A percentile compares a stretch with the other conserved stretches of the same genome.
phyloP scores from a whole-genome alignment of 2,797 vertebrate species.

The Enteromius radiatus region DNA sequence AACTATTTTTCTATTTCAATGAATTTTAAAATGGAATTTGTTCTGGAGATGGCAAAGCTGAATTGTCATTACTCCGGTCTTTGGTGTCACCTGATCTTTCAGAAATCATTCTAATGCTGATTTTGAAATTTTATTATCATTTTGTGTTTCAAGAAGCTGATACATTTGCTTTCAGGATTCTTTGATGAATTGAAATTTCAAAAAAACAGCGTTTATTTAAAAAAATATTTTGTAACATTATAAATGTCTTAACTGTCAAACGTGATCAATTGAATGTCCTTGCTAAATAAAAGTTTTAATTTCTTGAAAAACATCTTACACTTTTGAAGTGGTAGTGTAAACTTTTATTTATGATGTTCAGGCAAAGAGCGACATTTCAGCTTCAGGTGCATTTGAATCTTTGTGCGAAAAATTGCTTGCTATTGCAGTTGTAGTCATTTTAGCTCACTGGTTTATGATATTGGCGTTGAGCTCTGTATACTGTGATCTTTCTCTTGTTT shows the following conservation, averaged over 20 bases:
- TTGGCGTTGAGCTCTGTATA: not conserved
- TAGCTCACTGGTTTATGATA: constrained; percentile 11
- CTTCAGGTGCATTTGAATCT: not conserved
- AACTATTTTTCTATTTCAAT: not conserved
- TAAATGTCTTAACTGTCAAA: not conserved
- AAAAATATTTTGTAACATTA: not conserved
- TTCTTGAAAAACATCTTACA: not conserved
- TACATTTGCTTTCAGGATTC: not conserved
- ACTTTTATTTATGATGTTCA: not conserved
- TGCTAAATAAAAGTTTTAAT: not conserved
- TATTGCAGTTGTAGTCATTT: not conserved
- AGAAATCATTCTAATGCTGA: not conserved
- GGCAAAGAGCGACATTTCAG: not conserved
- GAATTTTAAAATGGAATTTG: not conserved
- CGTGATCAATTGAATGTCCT: not conserved
- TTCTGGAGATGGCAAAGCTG: not conserved
- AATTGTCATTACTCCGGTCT: not conserved
- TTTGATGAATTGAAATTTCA: not conserved
- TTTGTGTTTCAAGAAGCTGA: not conserved
- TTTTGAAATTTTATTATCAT: not conserved
- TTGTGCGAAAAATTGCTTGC: not conserved
- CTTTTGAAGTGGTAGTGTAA: not conserved
- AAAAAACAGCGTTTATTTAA: not conserved
- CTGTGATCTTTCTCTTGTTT: not conserved
- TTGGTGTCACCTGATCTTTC: not conserved